Conservation (phyloP, 2,888 invertebrate species). For the Acanthopleura granulata region DNA sequence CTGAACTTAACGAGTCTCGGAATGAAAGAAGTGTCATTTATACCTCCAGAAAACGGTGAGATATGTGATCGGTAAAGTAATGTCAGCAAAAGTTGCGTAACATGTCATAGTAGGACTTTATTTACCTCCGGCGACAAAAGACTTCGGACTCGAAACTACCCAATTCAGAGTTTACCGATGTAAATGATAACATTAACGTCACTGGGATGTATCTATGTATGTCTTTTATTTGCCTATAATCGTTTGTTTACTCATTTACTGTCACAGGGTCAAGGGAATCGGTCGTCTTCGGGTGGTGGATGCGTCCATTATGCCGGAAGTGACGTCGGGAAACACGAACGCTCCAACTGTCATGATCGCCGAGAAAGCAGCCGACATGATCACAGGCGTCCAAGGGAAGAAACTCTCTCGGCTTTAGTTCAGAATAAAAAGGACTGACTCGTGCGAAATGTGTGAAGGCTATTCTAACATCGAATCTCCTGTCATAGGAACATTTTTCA, state of each 20-base stretch:
- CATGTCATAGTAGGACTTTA: too few species aligned
- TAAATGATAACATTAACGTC: background rate
- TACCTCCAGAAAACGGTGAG: too few species aligned
- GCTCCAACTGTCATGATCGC: slow-evolving; percentile 66
- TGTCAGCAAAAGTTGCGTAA: too few species aligned
- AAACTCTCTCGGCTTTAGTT: slow-evolving; percentile 34
- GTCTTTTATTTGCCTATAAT: background rate
- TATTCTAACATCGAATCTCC: too few species aligned
- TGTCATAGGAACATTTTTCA: too few species aligned
- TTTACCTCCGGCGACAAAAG: too few species aligned
- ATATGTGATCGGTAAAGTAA: too few species aligned
- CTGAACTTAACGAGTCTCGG: too few species aligned
- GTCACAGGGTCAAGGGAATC: slow-evolving; percentile 72
- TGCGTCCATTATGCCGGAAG: slow-evolving; percentile 81
- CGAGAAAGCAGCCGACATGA: slow-evolving; percentile 31
- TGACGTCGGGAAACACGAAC: slow-evolving; percentile 78
- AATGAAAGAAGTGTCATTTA: too few species aligned
- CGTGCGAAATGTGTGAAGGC: too few species aligned
- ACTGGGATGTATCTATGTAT: background rate
- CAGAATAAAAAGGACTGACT: slow-evolving; percentile 38
- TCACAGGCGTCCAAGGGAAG: slow-evolving; percentile 23
- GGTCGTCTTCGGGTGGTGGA: slow-evolving; percentile 56
- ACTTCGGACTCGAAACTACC: too few species aligned
- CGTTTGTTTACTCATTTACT: slow-evolving; percentile 75
- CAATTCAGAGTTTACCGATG: too few species aligned